Evolutionary conservation across 1,140 invertebrate genomes (phyloP), one percentile per base, ranked within the genome.

Genomic region (Vanessa tameamea): DNA sequence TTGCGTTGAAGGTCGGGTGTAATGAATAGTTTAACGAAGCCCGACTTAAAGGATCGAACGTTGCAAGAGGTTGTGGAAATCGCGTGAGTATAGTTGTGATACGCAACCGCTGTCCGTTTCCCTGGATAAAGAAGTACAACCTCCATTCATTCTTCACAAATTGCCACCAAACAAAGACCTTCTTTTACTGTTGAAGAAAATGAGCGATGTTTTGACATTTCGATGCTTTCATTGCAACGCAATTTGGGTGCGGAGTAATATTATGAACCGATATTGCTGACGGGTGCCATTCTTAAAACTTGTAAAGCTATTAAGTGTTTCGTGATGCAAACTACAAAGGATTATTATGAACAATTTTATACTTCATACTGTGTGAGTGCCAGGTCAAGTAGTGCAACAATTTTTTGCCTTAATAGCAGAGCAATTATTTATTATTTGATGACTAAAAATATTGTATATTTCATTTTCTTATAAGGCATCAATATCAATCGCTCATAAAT

Each of bases 151-250:
- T 71, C 73, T 79, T 75, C 71, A 55, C 26, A 86, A 87, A 85
- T 84, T 82, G 73, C 77, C 23, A 63, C 51, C 69, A 65, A 83
- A 88, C 83, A 87, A 86, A 85, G 77, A 74, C 47, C 47, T 79
- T 78, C 67, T 77, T 82, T 80, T 69, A 77, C 75, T 78, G 69
- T 68, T 71, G 64, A 69, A 78, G 74, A 79, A 78, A 81, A 77
- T 70, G 75, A 76, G 61, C 66, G 69, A 61, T 82, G 76, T 91
- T 89, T 85, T 86, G 82, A 84, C 84, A 85, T 86, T 80, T 84
- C 64, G 73, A 81, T 77, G 73, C 77, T 76, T 84, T 86, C 83
- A 81, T 76, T 82, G 73, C 77, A 67, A 76, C 73, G 79, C 80
- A 86, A 89, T 87, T 89, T 85, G 73, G 73, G 67, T 76, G 75